Conservation (phyloP, 2,113 vertebrate species). For the Orycteropus afer region DNA sequence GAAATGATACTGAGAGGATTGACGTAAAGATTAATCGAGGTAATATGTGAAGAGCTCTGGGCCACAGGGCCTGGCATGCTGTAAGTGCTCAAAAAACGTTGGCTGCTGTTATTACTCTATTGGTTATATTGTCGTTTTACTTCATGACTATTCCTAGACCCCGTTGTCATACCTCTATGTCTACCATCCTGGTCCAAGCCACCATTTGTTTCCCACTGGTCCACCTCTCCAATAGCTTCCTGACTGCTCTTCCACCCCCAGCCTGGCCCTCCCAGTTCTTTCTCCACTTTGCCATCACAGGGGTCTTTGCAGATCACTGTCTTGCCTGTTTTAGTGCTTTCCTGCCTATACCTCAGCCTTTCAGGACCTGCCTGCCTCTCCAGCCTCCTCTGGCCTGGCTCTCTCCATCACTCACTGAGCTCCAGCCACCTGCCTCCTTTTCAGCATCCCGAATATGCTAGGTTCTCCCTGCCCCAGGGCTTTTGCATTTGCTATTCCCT, state of each 20-base stretch:
- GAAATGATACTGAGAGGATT: not conserved
- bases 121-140: not conserved
- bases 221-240: not conserved
- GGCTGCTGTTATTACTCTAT: not conserved
- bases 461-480: not conserved
- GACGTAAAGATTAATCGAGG: not conserved
- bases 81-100: not conserved
- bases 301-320: not conserved
- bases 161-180: not conserved
- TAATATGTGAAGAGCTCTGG: not conserved
- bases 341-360: rapidly evolving
- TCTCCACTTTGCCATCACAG: not conserved
- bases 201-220: not conserved
- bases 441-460: not conserved
- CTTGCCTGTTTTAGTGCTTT: not conserved
- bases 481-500: not conserved
- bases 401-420: not conserved
- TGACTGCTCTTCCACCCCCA: not conserved
- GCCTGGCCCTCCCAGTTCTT: not conserved
- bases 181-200: not conserved
- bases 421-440: not conserved
- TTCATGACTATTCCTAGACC: not conserved
- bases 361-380: not conserved
- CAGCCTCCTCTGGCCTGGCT: not conserved
- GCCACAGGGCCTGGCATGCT: not conserved